phyloP scores from a whole-genome alignment of 64 coral and sea anemone genomes.

The Hydrozoanthus tunicans region DNA sequence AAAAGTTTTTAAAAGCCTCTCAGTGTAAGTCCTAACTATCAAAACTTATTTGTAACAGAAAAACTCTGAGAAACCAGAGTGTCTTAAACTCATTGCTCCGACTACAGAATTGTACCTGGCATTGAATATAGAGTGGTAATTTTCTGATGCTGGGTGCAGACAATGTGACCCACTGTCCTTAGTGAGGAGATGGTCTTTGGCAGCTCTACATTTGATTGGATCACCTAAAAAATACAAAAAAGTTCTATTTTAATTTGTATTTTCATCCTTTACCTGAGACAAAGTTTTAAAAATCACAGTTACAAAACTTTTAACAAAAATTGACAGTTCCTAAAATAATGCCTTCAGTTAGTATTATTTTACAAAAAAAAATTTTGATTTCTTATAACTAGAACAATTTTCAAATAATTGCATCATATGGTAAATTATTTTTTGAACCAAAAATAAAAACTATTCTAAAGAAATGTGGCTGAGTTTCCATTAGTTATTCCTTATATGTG shows the following conservation, averaged over 20 bases:
- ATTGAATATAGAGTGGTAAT: constrained; percentile 43
- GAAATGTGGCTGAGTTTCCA: too few relatives aligned
- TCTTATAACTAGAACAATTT: too few relatives aligned
- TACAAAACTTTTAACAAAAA: too few relatives aligned
- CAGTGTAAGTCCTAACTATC: too few relatives aligned
- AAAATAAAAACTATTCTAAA: too few relatives aligned
- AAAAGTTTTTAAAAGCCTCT: neutral
- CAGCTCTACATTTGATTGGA: constrained; percentile 20
- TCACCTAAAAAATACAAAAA: neutral
- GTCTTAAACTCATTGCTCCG: neutral
- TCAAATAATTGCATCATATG: too few relatives aligned
- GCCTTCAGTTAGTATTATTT: too few relatives aligned
- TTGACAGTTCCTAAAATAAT: too few relatives aligned
- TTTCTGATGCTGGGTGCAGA: constrained; percentile 36
- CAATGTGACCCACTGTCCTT: constrained; percentile 24
- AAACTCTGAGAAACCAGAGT: neutral
- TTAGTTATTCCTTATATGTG: too few relatives aligned
- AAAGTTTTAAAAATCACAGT: too few relatives aligned
- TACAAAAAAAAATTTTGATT: too few relatives aligned
- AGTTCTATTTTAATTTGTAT: neutral
- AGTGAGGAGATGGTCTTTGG: constrained; percentile 14
- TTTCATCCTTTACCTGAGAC: neutral
- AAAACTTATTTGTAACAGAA: neutral
- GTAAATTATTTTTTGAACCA: too few relatives aligned
- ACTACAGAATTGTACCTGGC: neutral